Evolutionary conservation across 2,888 invertebrate species (phyloP).

Genomic region (Eustalomyia histrio): DNA sequence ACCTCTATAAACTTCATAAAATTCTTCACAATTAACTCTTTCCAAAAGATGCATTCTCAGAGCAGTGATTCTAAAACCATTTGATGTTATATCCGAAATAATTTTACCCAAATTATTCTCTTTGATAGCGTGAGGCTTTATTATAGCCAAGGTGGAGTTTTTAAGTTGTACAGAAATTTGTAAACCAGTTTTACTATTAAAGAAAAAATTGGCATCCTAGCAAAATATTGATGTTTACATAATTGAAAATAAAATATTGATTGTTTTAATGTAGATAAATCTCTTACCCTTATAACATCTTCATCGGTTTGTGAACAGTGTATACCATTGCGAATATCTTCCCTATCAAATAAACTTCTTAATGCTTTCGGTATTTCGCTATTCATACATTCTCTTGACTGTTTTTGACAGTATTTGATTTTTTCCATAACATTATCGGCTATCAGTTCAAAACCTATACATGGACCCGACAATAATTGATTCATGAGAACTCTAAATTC

Average conservation of each 20-base stretch:
- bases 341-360: conserved; percentile 84
- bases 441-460: conserved; percentile 76
- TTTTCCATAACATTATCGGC: conserved; percentile 77
- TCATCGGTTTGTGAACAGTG: conserved; percentile 84
- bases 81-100: conserved; percentile 86
- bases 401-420: conserved; percentile 70
- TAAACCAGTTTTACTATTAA: conserved; percentile 81
- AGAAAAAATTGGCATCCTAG: conserved; percentile 82
- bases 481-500: conserved; percentile 72
- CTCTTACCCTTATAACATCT: conserved; percentile 68
- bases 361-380: conserved; percentile 77
- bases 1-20: conserved; percentile 95
- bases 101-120: conserved; percentile 87
- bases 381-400: conserved; percentile 65
- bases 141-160: conserved; percentile 89
- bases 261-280: neutral
- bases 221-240: neutral
- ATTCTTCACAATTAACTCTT: conserved; percentile 91
- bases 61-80: conserved; percentile 88
- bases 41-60: conserved; percentile 90
- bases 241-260: conserved; percentile 12
- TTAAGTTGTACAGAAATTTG: conserved; percentile 81
- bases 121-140: conserved; percentile 93
- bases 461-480: conserved; percentile 73
- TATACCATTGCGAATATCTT: conserved; percentile 85